Evolutionary conservation across 2,888 invertebrate genomes (phyloP).

Genomic region (Apamea epomidion): DNA sequence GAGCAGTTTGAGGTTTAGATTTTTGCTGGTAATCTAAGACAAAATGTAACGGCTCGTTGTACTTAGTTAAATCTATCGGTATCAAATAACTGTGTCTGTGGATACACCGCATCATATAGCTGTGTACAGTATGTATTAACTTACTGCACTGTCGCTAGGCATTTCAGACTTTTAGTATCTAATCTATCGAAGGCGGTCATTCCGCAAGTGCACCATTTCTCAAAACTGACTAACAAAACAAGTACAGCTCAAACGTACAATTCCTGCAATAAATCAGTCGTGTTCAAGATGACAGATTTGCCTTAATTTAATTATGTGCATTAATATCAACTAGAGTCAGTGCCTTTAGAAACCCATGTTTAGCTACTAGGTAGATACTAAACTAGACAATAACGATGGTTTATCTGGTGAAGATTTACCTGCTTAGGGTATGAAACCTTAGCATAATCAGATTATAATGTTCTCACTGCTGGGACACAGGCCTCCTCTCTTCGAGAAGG

Average conservation of each 20-base stretch:
- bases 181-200: slow-evolving; percentile 5
- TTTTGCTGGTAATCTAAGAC: no score
- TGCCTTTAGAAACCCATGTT: neutral
- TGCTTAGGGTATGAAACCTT: no score
- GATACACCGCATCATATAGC: neutral
- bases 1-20: no score
- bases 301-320: slow-evolving; percentile 45
- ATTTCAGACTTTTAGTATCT: neutral
- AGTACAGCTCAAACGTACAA: slow-evolving; percentile 26
- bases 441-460: no score
- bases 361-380: neutral
- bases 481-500: neutral
- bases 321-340: slow-evolving; percentile 1
- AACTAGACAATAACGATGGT: no score
- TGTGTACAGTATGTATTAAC: neutral
- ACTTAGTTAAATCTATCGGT: no score
- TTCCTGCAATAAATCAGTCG: slow-evolving; percentile 43
- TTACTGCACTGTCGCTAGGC: neutral
- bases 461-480: no score
- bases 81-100: neutral
- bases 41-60: no score
- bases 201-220: slow-evolving; percentile 34
- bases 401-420: neutral
- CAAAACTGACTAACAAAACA: slow-evolving; percentile 39
- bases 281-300: slow-evolving; percentile 48